A percentile compares a stretch with the other conserved stretches of the same genome.
Evolutionary conservation across 1,140 invertebrate genomes (phyloP).

Genomic region (Geopemphigus sp.): DNA sequence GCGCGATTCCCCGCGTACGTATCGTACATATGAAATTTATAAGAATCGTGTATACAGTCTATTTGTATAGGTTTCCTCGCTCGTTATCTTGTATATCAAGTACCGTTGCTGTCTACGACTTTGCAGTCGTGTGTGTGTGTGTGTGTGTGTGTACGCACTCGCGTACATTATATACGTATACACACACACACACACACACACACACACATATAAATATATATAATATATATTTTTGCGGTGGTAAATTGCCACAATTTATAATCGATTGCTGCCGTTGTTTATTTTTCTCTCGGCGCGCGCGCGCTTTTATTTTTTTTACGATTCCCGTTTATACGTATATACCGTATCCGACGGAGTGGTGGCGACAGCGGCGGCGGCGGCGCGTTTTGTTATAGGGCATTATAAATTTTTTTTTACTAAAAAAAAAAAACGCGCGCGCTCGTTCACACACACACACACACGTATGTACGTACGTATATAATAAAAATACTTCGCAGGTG

Average conservation of each 20-base stretch:
- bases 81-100: slow-evolving; percentile 16
- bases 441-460: background rate
- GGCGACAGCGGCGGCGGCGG: background rate
- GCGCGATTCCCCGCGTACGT: no score
- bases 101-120: slow-evolving; percentile 37
- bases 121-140: background rate
- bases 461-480: background rate
- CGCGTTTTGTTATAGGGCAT: slow-evolving; percentile 20
- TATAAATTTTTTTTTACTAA: background rate
- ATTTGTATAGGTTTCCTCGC: slow-evolving; percentile 14
- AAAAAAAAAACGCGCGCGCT: background rate
- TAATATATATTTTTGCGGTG: background rate
- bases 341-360: background rate
- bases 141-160: no score
- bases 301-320: slow-evolving; percentile 18
- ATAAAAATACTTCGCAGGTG: slow-evolving; percentile 45
- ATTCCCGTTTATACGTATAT: background rate
- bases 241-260: slow-evolving; percentile 32
- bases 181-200: no score
- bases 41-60: background rate
- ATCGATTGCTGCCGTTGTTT: slow-evolving; percentile 19
- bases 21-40: no score
- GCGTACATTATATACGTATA: no score
- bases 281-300: slow-evolving; percentile 4
- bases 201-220: no score